Evolutionary conservation across 1,140 invertebrate species (phyloP).

Genomic region (Drosophila setifemur): DNA sequence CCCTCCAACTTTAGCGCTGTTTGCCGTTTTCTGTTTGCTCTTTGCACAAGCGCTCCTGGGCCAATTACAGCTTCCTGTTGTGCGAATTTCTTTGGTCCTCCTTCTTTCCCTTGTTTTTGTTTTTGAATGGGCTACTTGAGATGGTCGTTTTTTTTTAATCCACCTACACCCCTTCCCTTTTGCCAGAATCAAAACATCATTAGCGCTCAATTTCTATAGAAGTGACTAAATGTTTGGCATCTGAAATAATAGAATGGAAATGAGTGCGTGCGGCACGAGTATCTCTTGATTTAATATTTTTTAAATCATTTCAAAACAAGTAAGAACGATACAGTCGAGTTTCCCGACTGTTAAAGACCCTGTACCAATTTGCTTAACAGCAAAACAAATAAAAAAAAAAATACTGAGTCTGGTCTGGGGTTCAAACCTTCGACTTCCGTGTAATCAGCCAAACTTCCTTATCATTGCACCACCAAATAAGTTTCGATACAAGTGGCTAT

Average conservation of each 20-base stretch:
- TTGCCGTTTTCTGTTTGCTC: constrained; percentile 24
- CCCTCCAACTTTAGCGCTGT: constrained; percentile 38
- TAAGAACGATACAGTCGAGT: too few species aligned
- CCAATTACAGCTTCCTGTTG: constrained; percentile 77
- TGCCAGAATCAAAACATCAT: constrained; percentile 63
- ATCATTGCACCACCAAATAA: too few species aligned
- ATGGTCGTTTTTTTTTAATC: constrained; percentile 12
- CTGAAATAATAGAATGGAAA: constrained; percentile 73
- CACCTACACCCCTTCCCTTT: constrained; percentile 22
- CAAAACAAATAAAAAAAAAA: too few species aligned
- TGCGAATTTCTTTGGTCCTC: constrained; percentile 47
- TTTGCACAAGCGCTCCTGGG: constrained; percentile 52
- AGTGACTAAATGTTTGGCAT: constrained; percentile 75
- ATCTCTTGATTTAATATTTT: neutral
- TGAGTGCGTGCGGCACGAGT: too few species aligned
- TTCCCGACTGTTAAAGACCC: too few species aligned
- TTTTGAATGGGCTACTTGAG: constrained; percentile 11
- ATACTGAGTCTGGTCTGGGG: too few species aligned
- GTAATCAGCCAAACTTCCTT: too few species aligned
- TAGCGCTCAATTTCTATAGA: constrained; percentile 73
- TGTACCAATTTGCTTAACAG: too few species aligned
- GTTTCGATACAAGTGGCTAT: too few species aligned
- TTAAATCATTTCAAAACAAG: too few species aligned
- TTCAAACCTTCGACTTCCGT: too few species aligned
- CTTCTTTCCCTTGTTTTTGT: constrained; percentile 3